Evolutionary conservation across 2,888 invertebrate species (phyloP), one percentile per base, ranked within the genome.

Genomic region (Drosophila borealis): DNA sequence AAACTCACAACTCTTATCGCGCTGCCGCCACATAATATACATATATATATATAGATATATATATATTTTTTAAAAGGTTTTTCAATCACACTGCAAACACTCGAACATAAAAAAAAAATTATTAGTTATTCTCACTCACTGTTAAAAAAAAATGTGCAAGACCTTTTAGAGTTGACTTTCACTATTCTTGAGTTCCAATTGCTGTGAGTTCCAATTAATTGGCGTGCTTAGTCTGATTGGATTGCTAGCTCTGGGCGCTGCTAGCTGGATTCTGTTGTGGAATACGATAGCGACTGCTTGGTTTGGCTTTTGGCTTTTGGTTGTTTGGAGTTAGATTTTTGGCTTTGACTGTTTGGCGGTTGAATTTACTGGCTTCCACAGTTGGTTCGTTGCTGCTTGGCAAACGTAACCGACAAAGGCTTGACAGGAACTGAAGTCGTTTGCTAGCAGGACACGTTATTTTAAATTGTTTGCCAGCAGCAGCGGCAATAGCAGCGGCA

Each of bases 381-480:
- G 29, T 71, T 49, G 37, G 69, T 44, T 77, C 51, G 70, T 50
- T 70, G 76, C 56, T 41, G 48, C 66, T 74, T 56, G 72, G 78
- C 75, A 75, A 82, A 72, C 80, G 82, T 60, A 63, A 88, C 86
- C 80, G 75, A 88, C 83, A 69, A 82, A 74, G 80, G 69, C 87
- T 88, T 74, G 87, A 81, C 84, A 88, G 84, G 89, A 85, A 85
- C 84, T 85, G 71, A 85, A 78, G 70, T 66, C 66, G 46, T 29
- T 25, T 46, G 55, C 59, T 65, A 57, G 70, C 62, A 72, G 86
- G 83, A 82, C 75, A 70, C 70, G 70, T 64, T 70, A 59, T 75
- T 83, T 87, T 82, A 80, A 82, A 67, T 67, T 55, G 29, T 39
- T 56, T 14, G 48, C 51, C 54, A 61, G 41, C 59, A 57, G 21